Evolutionary conservation across 2,888 invertebrate species (phyloP), one percentile per base, ranked within the genome.

Genomic region (Sarcophaga subvicina): DNA sequence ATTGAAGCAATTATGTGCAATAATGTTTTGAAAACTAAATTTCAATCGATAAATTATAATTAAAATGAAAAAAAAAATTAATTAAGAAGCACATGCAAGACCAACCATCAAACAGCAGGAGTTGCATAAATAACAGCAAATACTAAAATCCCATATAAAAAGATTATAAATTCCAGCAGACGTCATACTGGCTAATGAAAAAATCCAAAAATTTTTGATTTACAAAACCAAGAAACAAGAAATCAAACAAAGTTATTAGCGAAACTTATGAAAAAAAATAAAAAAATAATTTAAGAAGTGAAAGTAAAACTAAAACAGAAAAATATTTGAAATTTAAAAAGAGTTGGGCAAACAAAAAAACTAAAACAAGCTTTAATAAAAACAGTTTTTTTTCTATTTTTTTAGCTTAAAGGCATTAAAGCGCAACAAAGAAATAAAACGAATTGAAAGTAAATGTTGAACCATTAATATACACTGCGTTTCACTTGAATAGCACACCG

Each of bases 371-470:
- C 25, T 59, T 27, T 10, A 71, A 59, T 27, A 59, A 70, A 70
- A 25, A 54, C 4, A 14, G 4, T 4, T 54, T 14, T 17, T 54
- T 54, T 54, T 54, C 14, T 54, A 17, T 71, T 59, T 84, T 64
- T 11, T 11, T 47, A 0, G 10, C 37, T 59, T 45, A 69, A 80
- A 83, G 80, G 59, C 77, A 80, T 73, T 83, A 80, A 86, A 86
- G 83, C 83, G 80, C 86, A 83, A 80, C 83, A 83, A 71, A 76
- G 82, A 83, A 86, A 78, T 54, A 80, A 76, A 64, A 59, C 54
- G 54, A 79, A 67, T 10, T 59, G 69, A 45, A 47, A 75, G 47
- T 67, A 66, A 80, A 80, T 80, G 72, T 72, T 80, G 80, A 80
- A 80, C 80, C 37, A 72, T 72, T 66, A 66, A 49, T 47, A 66